Evolutionary conservation across 2,888 invertebrate species (phyloP).

Genomic region (Melanargia galathea): DNA sequence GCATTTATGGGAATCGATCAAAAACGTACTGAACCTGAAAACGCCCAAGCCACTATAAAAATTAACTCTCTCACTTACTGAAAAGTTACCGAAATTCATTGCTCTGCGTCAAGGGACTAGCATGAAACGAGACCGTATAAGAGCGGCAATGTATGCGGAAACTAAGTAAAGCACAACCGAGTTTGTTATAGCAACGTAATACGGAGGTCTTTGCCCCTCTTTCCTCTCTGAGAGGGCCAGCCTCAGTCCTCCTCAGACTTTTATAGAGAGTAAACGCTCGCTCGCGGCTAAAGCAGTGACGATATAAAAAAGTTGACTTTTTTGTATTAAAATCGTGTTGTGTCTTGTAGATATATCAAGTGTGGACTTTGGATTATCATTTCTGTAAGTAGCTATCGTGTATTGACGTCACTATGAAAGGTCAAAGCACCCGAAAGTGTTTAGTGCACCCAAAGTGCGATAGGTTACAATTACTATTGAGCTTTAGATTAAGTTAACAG

Average conservation of each 20-base stretch:
- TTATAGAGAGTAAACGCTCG: constrained; percentile 51
- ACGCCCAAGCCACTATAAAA: neutral
- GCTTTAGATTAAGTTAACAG: neutral
- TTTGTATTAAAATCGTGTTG: constrained; percentile 69
- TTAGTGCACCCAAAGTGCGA: constrained; percentile 32
- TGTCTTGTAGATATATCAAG: constrained; percentile 52
- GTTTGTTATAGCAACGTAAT: constrained; percentile 45
- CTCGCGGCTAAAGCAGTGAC: constrained; percentile 52
- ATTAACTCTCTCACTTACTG: neutral
- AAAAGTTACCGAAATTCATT: constrained; percentile 15
- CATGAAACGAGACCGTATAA: neutral
- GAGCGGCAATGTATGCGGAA: constrained; percentile 55
- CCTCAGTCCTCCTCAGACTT: constrained; percentile 68
- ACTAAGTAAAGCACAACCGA: constrained; percentile 55
- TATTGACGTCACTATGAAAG: constrained; percentile 49
- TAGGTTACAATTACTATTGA: constrained; percentile 50
- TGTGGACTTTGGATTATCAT: constrained; percentile 67
- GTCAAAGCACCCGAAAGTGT: constrained; percentile 48
- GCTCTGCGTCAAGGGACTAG: neutral
- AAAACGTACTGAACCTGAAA: constrained; percentile 8
- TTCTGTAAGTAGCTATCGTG: constrained; percentile 59
- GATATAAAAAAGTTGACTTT: constrained; percentile 59
- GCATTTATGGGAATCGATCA: constrained; percentile 1
- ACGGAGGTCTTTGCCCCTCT: constrained; percentile 63
- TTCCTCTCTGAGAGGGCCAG: constrained; percentile 61